These are phyloP conservation scores for Struthidea cinerea DNA, from an alignment of 2,113 vertebrate species.

Conservation along the genomic window DNA sequence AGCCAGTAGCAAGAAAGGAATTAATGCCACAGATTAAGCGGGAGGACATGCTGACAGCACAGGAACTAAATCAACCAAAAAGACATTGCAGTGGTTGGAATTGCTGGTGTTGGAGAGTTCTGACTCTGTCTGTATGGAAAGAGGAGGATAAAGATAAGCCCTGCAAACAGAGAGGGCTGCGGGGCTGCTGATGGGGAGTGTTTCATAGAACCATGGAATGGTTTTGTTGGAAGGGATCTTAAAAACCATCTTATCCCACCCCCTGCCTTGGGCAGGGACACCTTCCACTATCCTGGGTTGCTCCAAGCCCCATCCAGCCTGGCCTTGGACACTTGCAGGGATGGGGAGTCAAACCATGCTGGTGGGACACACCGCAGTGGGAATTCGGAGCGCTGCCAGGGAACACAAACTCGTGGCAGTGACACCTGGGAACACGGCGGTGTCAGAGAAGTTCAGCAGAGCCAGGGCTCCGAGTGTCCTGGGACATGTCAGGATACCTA, in stretches of 20 bases:
- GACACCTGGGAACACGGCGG: accelerated
- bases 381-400: neutral
- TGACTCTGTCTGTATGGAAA: neutral
- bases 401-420: neutral
- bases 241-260: neutral
- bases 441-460: neutral
- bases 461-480: accelerated
- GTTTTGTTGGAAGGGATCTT: neutral
- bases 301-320: neutral
- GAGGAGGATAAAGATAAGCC: neutral
- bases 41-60: constrained; percentile 50
- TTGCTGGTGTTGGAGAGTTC: neutral
- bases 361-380: accelerated
- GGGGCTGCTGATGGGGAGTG: neutral
- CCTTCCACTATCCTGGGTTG: neutral
- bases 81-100: neutral
- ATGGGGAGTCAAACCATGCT: neutral
- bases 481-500: neutral
- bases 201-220: neutral
- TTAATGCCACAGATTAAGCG: neutral
- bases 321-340: neutral
- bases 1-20: constrained; percentile 59
- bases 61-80: constrained; percentile 31
- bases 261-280: neutral
- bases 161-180: neutral